A percentile compares a stretch with the other conserved stretches of the same genome.
Evolutionary conservation across 1,140 invertebrate genomes (phyloP).

Genomic region (Aleiodes sp.): DNA sequence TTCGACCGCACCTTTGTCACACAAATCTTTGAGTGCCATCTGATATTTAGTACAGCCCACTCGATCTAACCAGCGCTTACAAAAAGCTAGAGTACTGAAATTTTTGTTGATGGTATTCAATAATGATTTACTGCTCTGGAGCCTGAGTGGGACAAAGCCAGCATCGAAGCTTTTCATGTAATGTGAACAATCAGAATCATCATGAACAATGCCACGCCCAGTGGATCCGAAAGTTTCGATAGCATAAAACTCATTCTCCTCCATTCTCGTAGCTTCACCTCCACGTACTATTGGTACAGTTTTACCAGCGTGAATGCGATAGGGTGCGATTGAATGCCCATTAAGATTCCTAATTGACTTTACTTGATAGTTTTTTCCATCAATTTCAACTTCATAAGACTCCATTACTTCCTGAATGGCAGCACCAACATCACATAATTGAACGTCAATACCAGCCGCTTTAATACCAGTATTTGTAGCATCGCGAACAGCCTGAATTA

Average conservation of each 20-base stretch:
- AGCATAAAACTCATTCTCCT: slow-evolving; percentile 99
- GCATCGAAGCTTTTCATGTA: slow-evolving; percentile 99
- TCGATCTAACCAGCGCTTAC: slow-evolving; percentile 97
- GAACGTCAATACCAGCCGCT: slow-evolving; percentile 95
- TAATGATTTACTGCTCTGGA: slow-evolving; percentile 92
- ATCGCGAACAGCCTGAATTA: slow-evolving; percentile 95
- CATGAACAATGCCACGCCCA: slow-evolving; percentile 94
- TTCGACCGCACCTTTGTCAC: slow-evolving; percentile 95
- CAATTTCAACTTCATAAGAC: slow-evolving; percentile 97
- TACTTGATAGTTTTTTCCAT: slow-evolving; percentile 96
- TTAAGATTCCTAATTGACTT: slow-evolving; percentile 98
- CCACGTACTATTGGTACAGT: slow-evolving; percentile 99
- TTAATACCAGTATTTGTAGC: slow-evolving; percentile 98
- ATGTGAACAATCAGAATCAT: slow-evolving; percentile 99
- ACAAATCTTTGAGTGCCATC: slow-evolving; percentile 98
- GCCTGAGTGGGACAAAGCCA: slow-evolving; percentile 89
- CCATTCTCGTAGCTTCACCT: slow-evolving; percentile 97
- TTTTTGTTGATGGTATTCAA: slow-evolving; percentile 97
- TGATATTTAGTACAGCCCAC: slow-evolving; percentile 97
- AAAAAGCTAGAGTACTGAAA: slow-evolving; percentile 97
- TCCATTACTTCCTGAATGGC: slow-evolving; percentile 99
- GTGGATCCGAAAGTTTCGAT: slow-evolving; percentile 99
- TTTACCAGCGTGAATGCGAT: slow-evolving; percentile 98
- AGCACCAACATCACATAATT: slow-evolving; percentile 96
- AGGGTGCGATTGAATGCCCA: slow-evolving; percentile 97